Evolutionary conservation across 2,888 invertebrate species (phyloP), one percentile per base, ranked within the genome.

Genomic region (Chydorus sphaericus): DNA sequence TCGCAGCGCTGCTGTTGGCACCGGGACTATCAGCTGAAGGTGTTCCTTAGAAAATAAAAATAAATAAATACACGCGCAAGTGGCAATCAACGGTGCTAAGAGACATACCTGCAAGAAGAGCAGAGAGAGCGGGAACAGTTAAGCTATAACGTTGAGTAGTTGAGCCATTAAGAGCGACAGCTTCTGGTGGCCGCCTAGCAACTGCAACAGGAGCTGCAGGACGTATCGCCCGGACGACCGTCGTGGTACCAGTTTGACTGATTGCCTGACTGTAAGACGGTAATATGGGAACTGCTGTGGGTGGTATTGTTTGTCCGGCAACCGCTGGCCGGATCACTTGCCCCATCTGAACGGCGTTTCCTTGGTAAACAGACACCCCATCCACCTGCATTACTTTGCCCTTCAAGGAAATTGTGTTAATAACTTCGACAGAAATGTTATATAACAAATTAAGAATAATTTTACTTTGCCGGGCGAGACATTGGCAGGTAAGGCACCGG

Each of bases 11-110:
- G 23, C 75, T 71, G 57, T 75, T 75, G 30, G 75, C 73, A 59
- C 77, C 74, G 20, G 77, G 75, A 63, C 76, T 71, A 62, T 78
- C 77, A 14, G 78, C 78, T 3, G 77, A 75, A 2, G 78, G 77
- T 3, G 77, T 77, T 18, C 77, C 77, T 65, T 16, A 33, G 20
- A 49, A 36, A 38, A 30, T 14, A 55, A 55, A 31, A 16, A 2
- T 31, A 2, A 44, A 37, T 10, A 23, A 48, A 59, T 39, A 11
- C 49, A 48, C 2, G 23, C 31, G 44, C 4, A 57, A 53, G 11
- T 44, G 8, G 14, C 8, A 33, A 33, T 14, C 33, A 33, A 33
- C 14, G 33, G 8, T 10, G 14, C 33, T 10, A 33, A 33, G 8
- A 33, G 26, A 2, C 23, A 8, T 44, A 44, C 44, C 44, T 44